Base-by-base conservation (phyloP, 2,113 vertebrate genomes). In the Etheostoma cragini region DNA sequence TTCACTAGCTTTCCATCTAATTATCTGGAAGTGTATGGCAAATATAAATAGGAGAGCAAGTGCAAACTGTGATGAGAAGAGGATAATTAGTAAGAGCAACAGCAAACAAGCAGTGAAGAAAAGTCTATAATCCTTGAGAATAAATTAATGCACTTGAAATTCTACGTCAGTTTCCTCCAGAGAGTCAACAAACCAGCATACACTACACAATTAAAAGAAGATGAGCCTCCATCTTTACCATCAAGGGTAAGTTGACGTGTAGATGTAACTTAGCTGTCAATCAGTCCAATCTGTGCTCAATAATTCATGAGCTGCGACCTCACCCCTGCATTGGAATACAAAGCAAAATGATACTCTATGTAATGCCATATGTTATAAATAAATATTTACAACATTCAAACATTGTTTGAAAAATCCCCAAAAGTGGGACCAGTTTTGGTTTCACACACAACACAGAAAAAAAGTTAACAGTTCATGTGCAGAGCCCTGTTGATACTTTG, bases 91-190 rank as follows among this genome's bases (percentile, higher is more conserved):
- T 42, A 35, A 17, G 8, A 66, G n/a, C 35, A 68, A 60, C 33
- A 35, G 65, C 58, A 54, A 83, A 21, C 57, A 65, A 68, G 45
- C 30, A 58, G 45, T 8, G 12, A 45, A 24, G 30, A 52, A 58
- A 54, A 16, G 22, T 69, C n/a, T 79, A 35, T 66, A 66, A 81
- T 81, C 61, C 70, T 65, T 61, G 22, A 68, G 75, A 78, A 80
- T 83, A 65, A 63, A 85, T 78, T 30, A 68, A 65, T 72, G 16
- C n/a, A 61, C 61, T 68, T 64, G 26, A 26, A 85, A 67, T 58
- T 80, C 62, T 8, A 57, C 0, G 1, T 33, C 13, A 12, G 50
- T 71, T 66, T 68, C 49, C 46, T 46, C 24, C 21, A 62, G 61
- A 57, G 33, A 61, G 57, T 56, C 21, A 67, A 68, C 62, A 60